Conservation (phyloP, 1,140 invertebrate genomes). For the Euglossa dilemma region DNA sequence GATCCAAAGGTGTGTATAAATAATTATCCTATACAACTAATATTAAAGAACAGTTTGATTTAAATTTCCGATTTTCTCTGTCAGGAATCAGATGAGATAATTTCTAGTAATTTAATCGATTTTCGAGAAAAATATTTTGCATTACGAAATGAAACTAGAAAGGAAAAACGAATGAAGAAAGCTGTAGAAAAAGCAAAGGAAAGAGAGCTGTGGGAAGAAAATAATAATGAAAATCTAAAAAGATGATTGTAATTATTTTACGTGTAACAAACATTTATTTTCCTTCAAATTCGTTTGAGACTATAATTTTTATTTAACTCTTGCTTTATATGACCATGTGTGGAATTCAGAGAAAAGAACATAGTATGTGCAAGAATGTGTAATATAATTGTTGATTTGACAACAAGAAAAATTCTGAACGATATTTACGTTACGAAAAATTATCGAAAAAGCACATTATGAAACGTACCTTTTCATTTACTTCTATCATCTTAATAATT, state of each 20-base stretch:
- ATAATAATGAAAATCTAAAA: conserved; percentile 54
- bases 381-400: neutral
- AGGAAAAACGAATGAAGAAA: conserved; percentile 81
- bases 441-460: neutral
- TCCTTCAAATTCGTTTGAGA: conserved; percentile 11
- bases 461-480: neutral
- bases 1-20: conserved; percentile 80
- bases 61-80: conserved; percentile 42
- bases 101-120: conserved; percentile 79
- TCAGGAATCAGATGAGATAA: conserved; percentile 71
- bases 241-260: conserved; percentile 61
- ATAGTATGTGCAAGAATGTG: conserved; percentile 10
- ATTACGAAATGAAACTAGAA: conserved; percentile 84
- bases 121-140: conserved; percentile 87
- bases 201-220: conserved; percentile 76
- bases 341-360: conserved; percentile 18
- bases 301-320: conserved; percentile 26
- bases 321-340: neutral
- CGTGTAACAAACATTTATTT: conserved; percentile 46
- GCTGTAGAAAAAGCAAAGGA: conserved; percentile 72
- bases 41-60: conserved; percentile 49
- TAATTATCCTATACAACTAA: conserved; percentile 12
- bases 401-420: neutral
- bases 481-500: neutral
- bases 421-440: neutral